Percentiles rank a stretch among this genome's conserved stretches.
These are phyloP conservation scores for Empidonax alnorum DNA, from an alignment of 2,113 vertebrate species.

Conservation along the genomic window DNA sequence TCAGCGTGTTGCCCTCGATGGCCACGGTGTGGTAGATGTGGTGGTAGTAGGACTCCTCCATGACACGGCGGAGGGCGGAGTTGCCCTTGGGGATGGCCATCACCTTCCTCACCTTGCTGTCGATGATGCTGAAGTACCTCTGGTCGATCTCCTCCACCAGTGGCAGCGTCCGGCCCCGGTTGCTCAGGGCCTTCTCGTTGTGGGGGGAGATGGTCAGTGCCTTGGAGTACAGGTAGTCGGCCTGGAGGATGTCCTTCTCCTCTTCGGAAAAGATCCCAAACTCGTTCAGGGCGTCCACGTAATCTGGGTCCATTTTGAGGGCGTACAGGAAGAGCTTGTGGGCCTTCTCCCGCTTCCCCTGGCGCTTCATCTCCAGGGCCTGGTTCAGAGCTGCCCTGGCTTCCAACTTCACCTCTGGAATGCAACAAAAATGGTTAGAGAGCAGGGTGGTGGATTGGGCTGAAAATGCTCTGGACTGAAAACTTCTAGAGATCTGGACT, in stretches of 20 bases:
- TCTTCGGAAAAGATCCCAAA: slow-evolving; percentile 94
- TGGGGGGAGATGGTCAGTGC: slow-evolving; percentile 89
- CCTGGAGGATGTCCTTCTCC: slow-evolving; percentile 93
- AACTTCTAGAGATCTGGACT: not conserved
- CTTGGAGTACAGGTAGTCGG: slow-evolving; percentile 92
- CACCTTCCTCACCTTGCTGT: slow-evolving; percentile 92
- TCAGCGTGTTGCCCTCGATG: slow-evolving; percentile 96
- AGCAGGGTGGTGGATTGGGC: fast-evolving
- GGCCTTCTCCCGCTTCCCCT: slow-evolving; percentile 92
- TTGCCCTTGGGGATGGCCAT: slow-evolving; percentile 96
- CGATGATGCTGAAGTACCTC: slow-evolving; percentile 91
- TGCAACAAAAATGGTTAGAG: not conserved
- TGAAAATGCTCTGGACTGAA: not conserved
- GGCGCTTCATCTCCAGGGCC: slow-evolving; percentile 93
- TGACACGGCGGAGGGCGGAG: slow-evolving; percentile 88
- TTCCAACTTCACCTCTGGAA: slow-evolving; percentile 86
- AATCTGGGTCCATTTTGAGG: slow-evolving; percentile 91
- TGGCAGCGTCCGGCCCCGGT: slow-evolving; percentile 89
- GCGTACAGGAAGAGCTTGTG: slow-evolving; percentile 92
- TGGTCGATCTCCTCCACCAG: slow-evolving; percentile 97
- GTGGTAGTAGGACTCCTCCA: slow-evolving; percentile 98
- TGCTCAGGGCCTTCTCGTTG: slow-evolving; percentile 88
- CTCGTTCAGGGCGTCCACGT: slow-evolving; percentile 91
- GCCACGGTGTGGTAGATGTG: slow-evolving; percentile 99
- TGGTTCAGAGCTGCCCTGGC: slow-evolving; percentile 90